Base-by-base conservation (phyloP, 2,797 vertebrate genomes). In the Eulemur rubriventer region DNA sequence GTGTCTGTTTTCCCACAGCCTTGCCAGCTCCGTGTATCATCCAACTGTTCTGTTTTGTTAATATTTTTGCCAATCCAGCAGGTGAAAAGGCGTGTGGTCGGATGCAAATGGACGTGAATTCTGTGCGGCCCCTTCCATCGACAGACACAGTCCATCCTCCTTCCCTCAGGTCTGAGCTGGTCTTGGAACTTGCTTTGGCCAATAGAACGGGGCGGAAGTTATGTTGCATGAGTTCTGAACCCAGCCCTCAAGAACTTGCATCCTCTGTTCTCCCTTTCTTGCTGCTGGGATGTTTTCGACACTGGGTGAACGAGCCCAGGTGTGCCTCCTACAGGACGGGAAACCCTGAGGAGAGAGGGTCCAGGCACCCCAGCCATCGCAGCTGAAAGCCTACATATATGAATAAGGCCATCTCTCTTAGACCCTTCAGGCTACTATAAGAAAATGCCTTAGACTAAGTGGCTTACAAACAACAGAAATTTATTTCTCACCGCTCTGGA, bases 301-400 rank as follows among this genome's bases (percentile, higher is more conserved):
- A 2, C 9, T 0, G 28, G 70, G 35, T 2, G 1, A 67, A 26
- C 2, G 2, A 46, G 67, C 35, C 43, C 28, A 41, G 46, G 90
- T 38, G 69, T 14, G 16, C 48, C 55, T 67, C 33, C 78, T 22
- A 26, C 50, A 48, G 72, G 18, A n/a, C 0, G 11, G 10, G n/a
- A 57, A 79, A 8, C 22, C n/a, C 3, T 14, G 10, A 12, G 2
- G 69, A 38, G 10, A 46, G 72, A 78, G 43, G 38, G 28, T 11
- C 67, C 0, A 0, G 18, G 17, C n/a, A 26, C 3, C 43, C 70
- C 30, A 1, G 33, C 52, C 55, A 18, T 20, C 4, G 6, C 11
- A 48, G 85, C 17, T 35, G 12, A 41, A n/a, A 52, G 8, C 10
- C 46, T 33, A 7, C 26, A 22, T 63, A 4, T 22, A 7, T 7